Evolutionary conservation across 2,888 invertebrate genomes (phyloP), one percentile per base, ranked within the genome.

Genomic region (Sturmia bella): DNA sequence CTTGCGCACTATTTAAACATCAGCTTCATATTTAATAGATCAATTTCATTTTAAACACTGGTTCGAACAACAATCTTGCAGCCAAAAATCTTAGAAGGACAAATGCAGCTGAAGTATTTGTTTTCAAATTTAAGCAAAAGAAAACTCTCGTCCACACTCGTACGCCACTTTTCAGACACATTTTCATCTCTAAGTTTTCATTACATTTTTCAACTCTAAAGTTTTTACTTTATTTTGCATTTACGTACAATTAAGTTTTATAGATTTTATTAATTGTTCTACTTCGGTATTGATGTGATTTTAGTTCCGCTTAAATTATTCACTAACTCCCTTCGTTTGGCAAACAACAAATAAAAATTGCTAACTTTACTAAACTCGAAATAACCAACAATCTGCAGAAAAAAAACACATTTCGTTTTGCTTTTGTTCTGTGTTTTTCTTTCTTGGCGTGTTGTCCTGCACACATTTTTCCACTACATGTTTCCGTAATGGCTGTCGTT

Each of bases 341-440:
- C 86, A 85, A 86, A 86, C 86, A 86, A 86, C 86, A 86, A 86
- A 85, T 86, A 86, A 85, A 85, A 84, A 85, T 86, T 85, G 87
- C 88, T 87, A 89, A 89, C 88, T 89, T 88, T 87, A 89, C 88
- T 88, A 87, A 88, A 87, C 86, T 88, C 87, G 87, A 80, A 80
- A 82, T 83, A 86, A 84, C 85, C 85, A 84, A 83, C 76, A 83
- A 83, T 83, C 85, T 83, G 82, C 84, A 84, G 75, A 75, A 80
- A 72, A 80, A 72, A 78, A 78, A 74, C 11, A 39, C n/a, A 52
- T 57, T 77, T 72, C 61, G 68, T 68, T 56, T 32, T 57, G 64
- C 66, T 66, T 78, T 57, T 56, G 15, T 61, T 76, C 39, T 41
- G 41, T 68, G 5, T 45, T 61, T 79, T 39, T 41, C 45, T 57